Conservation (phyloP, 2,113 vertebrate species). For the Taxidea taxus region DNA sequence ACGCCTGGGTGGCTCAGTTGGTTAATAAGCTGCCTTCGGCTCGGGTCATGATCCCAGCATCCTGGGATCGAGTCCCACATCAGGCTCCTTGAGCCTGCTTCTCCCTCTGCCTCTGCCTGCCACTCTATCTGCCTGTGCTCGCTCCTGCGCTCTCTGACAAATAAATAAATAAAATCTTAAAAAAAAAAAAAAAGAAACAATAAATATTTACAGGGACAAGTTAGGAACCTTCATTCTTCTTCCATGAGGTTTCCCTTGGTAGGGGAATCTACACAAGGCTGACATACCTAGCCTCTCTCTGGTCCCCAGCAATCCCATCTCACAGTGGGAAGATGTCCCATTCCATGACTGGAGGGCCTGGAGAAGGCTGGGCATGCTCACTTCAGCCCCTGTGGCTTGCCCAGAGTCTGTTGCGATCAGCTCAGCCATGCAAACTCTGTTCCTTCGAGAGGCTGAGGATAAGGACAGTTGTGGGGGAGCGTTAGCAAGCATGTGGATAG, state of each 20-base stretch:
- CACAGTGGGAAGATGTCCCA: not conserved
- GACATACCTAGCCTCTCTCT: not conserved
- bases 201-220: not conserved
- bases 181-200: not conserved
- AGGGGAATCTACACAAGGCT: not conserved
- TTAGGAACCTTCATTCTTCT: not conserved
- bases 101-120: too few relatives aligned
- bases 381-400: not conserved
- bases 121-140: too few relatives aligned
- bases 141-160: too few relatives aligned
- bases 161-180: too few relatives aligned
- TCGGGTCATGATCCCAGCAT: too few relatives aligned
- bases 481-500: not conserved
- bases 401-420: not conserved
- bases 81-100: too few relatives aligned
- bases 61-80: too few relatives aligned
- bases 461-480: not conserved
- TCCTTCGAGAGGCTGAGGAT: not conserved
- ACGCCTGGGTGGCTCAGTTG: too few relatives aligned
- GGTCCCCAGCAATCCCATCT: too few relatives aligned
- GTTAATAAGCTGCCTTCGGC: too few relatives aligned
- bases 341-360: not conserved
- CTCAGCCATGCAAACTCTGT: not conserved
- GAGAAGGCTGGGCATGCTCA: not conserved
- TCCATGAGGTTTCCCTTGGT: not conserved